Evolutionary conservation across 2,797 vertebrate species (phyloP).

Genomic region (Valencia hispanica): DNA sequence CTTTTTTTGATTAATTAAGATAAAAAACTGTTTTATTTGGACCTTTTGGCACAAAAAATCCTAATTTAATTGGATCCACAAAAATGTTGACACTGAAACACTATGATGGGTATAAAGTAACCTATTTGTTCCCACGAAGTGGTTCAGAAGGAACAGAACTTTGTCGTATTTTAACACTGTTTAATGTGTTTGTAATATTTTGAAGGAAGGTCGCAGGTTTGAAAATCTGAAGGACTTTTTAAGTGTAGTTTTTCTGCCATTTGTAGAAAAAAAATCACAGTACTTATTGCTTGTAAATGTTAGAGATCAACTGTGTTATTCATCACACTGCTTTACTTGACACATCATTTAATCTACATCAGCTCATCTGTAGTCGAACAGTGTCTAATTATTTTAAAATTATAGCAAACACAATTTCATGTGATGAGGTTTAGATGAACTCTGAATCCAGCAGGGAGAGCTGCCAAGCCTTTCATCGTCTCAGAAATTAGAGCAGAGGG

Average conservation of each 20-base stretch:
- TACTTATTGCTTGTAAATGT: neutral
- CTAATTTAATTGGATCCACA: neutral
- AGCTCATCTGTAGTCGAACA: conserved; percentile 33
- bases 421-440: conserved; percentile 53
- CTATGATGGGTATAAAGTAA: neutral
- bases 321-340: conserved; percentile 1
- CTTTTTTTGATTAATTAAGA: neutral
- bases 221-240: neutral
- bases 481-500: conserved; percentile 48
- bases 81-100: neutral
- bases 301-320: conserved; percentile 11
- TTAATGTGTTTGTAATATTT: neutral
- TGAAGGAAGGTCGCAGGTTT: neutral
- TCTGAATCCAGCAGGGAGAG: conserved; percentile 61
- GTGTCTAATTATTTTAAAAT: conserved; percentile 46
- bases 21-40: neutral
- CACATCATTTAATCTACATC: conserved; percentile 39
- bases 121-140: neutral
- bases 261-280: neutral
- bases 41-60: neutral
- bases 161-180: neutral
- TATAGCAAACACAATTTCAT: conserved; percentile 38
- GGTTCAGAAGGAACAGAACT: neutral
- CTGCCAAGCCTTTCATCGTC: conserved; percentile 62
- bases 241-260: neutral